phyloP scores from a whole-genome alignment of 37 sponge, comb jelly and placozoan species.

The Ephydatia muelleri region DNA sequence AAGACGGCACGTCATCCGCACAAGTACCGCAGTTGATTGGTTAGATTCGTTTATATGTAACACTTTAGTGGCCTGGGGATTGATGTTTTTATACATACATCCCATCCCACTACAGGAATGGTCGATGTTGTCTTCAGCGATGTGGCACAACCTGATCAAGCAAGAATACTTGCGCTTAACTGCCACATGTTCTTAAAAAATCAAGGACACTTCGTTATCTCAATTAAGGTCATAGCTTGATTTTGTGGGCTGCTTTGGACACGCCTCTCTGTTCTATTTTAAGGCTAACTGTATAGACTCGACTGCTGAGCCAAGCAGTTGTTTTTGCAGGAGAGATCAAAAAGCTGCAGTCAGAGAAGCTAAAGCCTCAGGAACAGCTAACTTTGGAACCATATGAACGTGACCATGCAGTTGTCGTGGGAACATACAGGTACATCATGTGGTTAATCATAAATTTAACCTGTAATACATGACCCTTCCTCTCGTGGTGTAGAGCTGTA shows the following conservation, averaged over 20 bases:
- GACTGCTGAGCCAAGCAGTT: conserved; percentile 94
- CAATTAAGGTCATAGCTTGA: conserved; percentile 83
- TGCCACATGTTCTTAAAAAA: conserved; percentile 95
- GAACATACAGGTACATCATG: conserved; percentile 85
- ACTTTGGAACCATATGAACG: conserved; percentile 98
- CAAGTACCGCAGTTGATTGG: conserved; percentile 97
- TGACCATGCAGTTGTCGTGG: conserved; percentile 99
- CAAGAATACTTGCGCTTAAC: conserved; percentile 95
- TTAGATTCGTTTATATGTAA: conserved; percentile 16
- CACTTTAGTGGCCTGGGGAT: neutral
- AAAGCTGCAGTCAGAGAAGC: conserved; percentile 91
- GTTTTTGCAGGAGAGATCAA: conserved; percentile 98
- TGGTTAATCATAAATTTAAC: neutral
- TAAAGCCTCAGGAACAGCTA: conserved; percentile 97
- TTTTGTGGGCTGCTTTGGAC: neutral
- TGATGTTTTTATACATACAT: neutral
- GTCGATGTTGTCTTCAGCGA: conserved; percentile 98
- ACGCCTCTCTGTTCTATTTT: neutral
- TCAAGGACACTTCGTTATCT: conserved; percentile 96
- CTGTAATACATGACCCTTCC: neutral
- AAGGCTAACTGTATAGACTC: conserved; percentile 98
- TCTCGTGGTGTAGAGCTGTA: neutral
- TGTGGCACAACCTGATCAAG: conserved; percentile 99
- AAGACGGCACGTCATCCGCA: conserved; percentile 98
- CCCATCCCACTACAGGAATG: too few species aligned